phyloP scores from a whole-genome alignment of 2,888 invertebrate genomes.

The Bedellia somnulentella region DNA sequence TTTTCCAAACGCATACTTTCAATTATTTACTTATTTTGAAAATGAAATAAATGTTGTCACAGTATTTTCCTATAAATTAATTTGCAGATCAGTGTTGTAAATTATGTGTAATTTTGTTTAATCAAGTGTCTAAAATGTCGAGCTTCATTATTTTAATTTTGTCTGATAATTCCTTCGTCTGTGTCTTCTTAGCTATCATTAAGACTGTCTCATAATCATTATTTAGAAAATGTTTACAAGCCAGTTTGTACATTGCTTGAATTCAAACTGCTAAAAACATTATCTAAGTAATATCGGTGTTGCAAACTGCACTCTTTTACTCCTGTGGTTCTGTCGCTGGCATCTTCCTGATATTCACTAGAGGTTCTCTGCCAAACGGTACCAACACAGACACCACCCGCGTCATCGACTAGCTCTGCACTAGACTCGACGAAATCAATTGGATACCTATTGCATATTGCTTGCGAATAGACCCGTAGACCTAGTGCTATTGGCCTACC shows the following conservation, averaged over 20 bases:
- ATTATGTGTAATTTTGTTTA: conserved; percentile 41
- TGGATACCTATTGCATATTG: conserved; percentile 44
- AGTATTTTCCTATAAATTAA: conserved; percentile 45
- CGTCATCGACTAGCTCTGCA: conserved; percentile 53
- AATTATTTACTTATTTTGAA: conserved; percentile 1
- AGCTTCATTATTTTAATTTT: conserved; percentile 42
- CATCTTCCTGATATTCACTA: conserved; percentile 41
- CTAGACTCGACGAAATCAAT: conserved; percentile 55
- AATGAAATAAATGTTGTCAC: conserved; percentile 27
- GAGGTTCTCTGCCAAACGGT: conserved; percentile 44
- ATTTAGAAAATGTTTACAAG: too few species aligned
- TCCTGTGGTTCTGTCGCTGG: conserved; percentile 57
- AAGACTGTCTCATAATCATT: too few species aligned
- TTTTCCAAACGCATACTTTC: background rate
- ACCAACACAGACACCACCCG: conserved; percentile 35
- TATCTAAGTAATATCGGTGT: conserved; percentile 57
- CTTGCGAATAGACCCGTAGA: conserved; percentile 59
- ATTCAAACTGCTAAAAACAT: too few species aligned
- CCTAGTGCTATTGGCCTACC: conserved; percentile 58
- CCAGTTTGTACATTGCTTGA: too few species aligned
- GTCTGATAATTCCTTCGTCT: conserved; percentile 38
- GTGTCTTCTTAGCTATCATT: conserved; percentile 55
- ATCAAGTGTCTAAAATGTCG: conserved; percentile 33
- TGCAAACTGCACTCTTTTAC: conserved; percentile 62
- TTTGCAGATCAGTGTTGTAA: conserved; percentile 56